Base-by-base conservation (phyloP, 2,113 vertebrate genomes). In the Podiceps cristatus region DNA sequence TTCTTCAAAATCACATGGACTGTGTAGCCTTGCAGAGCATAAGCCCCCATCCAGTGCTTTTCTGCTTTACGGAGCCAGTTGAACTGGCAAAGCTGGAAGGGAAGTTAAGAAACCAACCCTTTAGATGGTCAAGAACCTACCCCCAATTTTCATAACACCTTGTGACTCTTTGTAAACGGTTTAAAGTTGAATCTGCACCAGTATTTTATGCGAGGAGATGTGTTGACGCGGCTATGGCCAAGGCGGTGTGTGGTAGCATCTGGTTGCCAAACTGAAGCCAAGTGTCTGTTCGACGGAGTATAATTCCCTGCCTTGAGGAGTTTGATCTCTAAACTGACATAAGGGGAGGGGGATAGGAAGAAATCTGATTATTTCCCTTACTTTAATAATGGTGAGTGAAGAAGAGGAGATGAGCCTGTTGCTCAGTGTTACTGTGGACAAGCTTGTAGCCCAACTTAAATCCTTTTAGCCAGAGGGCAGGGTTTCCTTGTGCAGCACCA, bases 191-290 rank as follows among this genome's bases (percentile, higher is more conserved):
- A 52, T 33, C 35, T 27, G 23, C 10, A 5, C 14, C 13, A 24
- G 8, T 24, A 11, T 20, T 5, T 72, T 28, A 10, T 2, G 29
- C 18, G 12, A 13, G 18, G 17, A 27, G 28, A 33, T 13, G 8
- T 5, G 2, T 22, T 23, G 28, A 33, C 7, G 1, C 8, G 0
- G 6, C n/a, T n/a, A 8, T 3, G 16, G 28, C 20, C 16, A 2
- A 11, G 0, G 1, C 6, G 37, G 31, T 15, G 47, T 37, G 33
- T 7, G 28, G 11, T 29, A 25, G 35, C 6, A 2, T 15, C 33
- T 27, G 10, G 44, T 14, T 44, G 18, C 33, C 47, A 29, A 24
- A 11, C 7, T 12, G 24, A 29, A 53, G 55, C 68, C 15, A 6
- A 11, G 19, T 0, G 8, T 18, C 40, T 7, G 13, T 22, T 37